Evolutionary conservation across 2,113 vertebrate genomes (phyloP).

Genomic region (Caranx ignobilis): DNA sequence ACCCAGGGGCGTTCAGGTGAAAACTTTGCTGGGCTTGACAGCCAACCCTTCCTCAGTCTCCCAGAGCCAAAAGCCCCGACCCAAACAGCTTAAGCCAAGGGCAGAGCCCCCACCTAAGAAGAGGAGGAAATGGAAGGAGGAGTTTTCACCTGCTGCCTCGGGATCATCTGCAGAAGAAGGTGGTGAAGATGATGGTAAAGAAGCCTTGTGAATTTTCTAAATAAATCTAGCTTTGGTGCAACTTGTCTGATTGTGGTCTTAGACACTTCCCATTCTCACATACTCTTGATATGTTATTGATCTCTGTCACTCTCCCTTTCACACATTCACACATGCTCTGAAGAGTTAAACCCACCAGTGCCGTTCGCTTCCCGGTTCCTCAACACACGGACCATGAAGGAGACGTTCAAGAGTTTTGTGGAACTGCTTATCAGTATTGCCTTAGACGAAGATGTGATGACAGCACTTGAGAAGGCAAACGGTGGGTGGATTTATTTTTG

Average conservation of each 20-base stretch:
- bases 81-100: slow-evolving; percentile 91
- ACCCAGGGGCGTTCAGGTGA: slow-evolving; percentile 81
- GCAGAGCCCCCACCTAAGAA: slow-evolving; percentile 98
- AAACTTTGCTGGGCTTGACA: slow-evolving; percentile 81
- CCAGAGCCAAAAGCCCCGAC: slow-evolving; percentile 88
- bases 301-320: not conserved
- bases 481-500: slow-evolving; percentile 80
- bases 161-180: slow-evolving; percentile 91
- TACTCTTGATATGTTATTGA: not conserved
- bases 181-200: slow-evolving; percentile 90
- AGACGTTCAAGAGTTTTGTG: slow-evolving; percentile 96
- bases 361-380: slow-evolving; percentile 91
- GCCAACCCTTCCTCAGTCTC: slow-evolving; percentile 73
- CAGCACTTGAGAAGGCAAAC: slow-evolving; percentile 91
- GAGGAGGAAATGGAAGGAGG: slow-evolving; percentile 97
- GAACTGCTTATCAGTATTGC: slow-evolving; percentile 94
- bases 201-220: slow-evolving; percentile 4
- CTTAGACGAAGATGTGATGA: slow-evolving; percentile 92
- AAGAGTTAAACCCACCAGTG: slow-evolving; percentile 90
- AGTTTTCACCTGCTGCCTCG: slow-evolving; percentile 89
- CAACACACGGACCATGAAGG: slow-evolving; percentile 97
- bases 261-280: not conserved
- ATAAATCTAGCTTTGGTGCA: not conserved
- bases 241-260: not conserved
- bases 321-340: not conserved